phyloP scores from a whole-genome alignment of 1,140 invertebrate genomes.

The Aphelenchoides besseyi region DNA sequence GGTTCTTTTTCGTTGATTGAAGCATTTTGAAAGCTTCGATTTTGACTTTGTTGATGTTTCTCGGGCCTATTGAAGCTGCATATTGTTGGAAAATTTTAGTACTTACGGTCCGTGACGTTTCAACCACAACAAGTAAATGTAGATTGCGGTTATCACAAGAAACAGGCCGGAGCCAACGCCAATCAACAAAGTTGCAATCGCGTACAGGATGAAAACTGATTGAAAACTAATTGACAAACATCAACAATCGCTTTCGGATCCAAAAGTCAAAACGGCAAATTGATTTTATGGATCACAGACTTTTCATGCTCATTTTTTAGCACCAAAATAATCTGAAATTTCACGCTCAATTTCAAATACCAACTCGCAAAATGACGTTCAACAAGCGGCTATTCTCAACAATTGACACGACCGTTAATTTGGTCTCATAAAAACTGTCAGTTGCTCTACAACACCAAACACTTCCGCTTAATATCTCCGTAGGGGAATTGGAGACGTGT shows the following conservation, averaged over 20 bases:
- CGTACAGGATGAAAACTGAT: not conserved
- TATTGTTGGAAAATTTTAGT: not conserved
- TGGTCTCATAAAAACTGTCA: no score
- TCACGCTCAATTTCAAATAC: not conserved
- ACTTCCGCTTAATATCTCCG: not conserved
- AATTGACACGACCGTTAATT: no score
- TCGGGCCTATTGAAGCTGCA: not conserved
- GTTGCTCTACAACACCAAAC: no score
- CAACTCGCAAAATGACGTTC: not conserved
- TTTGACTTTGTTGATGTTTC: not conserved
- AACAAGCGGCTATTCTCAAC: not conserved
- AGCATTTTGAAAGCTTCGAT: not conserved
- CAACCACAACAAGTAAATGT: conserved; percentile 10
- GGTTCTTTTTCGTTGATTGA: not conserved
- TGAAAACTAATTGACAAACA: not conserved
- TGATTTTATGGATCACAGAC: not conserved
- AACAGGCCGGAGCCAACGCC: not conserved
- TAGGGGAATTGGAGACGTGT: not conserved
- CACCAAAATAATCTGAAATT: no score
- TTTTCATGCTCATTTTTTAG: no score
- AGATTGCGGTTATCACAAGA: not conserved
- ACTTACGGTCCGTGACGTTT: conserved; percentile 2
- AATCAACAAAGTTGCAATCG: not conserved
- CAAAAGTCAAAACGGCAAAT: conserved; percentile 1
- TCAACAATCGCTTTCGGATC: not conserved